Evolutionary conservation across 2,888 invertebrate genomes (phyloP).

Genomic region (Aricia artaxerxes): DNA sequence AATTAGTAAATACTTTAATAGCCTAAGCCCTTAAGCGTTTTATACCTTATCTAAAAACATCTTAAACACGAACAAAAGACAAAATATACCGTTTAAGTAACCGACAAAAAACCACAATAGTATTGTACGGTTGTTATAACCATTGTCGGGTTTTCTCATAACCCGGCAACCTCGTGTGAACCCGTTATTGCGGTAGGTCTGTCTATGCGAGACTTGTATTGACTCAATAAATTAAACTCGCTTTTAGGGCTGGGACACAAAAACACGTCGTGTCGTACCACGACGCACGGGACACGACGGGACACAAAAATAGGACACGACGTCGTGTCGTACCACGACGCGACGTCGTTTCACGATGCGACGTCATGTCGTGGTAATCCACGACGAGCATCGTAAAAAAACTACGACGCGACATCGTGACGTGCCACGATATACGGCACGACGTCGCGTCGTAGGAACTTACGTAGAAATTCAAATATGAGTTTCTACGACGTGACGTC

Average conservation of each 20-base stretch:
- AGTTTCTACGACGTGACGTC: too few species aligned
- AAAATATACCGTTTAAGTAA: slow-evolving; percentile 34
- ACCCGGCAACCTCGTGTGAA: slow-evolving; percentile 56
- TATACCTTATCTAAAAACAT: background rate
- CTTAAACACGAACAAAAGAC: slow-evolving; percentile 16
- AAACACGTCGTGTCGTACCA: too few species aligned
- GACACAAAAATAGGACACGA: too few species aligned
- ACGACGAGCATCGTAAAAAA: too few species aligned
- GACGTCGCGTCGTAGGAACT: too few species aligned
- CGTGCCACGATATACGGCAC: too few species aligned
- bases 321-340: too few species aligned
- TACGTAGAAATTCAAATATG: too few species aligned
- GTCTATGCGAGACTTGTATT: background rate
- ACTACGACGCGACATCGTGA: too few species aligned
- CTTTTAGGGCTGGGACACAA: background rate
- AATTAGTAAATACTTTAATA: background rate
- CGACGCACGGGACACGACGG: too few species aligned
- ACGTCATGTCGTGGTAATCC: too few species aligned
- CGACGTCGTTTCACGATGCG: too few species aligned
- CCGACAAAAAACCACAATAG: slow-evolving; percentile 29
- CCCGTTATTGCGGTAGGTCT: slow-evolving; percentile 32
- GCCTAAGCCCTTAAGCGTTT: background rate
- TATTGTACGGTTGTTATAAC: slow-evolving; percentile 37
- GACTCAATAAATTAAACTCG: slow-evolving; percentile 15
- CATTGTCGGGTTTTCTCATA: slow-evolving; percentile 48